phyloP scores from a whole-genome alignment of 2,888 invertebrate genomes.

The Lissocephala sabroskyi region DNA sequence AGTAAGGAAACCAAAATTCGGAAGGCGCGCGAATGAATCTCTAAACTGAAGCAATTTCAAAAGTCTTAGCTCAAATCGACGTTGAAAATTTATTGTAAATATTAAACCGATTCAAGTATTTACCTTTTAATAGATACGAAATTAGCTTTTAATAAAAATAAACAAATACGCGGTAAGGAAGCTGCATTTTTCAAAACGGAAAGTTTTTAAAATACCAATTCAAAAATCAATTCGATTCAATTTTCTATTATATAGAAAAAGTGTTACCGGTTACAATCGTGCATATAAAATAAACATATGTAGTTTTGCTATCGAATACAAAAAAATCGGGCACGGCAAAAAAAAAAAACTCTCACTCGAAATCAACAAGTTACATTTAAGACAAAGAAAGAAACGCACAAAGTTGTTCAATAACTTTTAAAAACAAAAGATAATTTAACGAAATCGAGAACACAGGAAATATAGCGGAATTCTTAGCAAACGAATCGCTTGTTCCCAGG shows the following conservation, averaged over 20 bases:
- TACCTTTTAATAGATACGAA: slow-evolving; percentile 16
- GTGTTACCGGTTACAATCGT: too few species aligned
- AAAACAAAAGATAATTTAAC: too few species aligned
- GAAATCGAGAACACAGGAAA: too few species aligned
- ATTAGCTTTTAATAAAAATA: neutral
- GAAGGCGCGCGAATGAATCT: slow-evolving; percentile 12
- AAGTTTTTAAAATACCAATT: slow-evolving; percentile 44
- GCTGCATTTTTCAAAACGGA: slow-evolving; percentile 28
- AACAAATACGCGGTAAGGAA: slow-evolving; percentile 4
- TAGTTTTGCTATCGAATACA: too few species aligned
- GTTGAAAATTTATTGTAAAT: slow-evolving; percentile 32
- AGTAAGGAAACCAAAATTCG: slow-evolving; percentile 9
- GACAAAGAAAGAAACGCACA: slow-evolving; percentile 20
- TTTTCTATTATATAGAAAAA: slow-evolving; percentile 60
- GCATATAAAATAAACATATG: slow-evolving; percentile 8
- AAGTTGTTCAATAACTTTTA: neutral
- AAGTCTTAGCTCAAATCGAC: slow-evolving; percentile 24
- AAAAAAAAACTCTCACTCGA: slow-evolving; percentile 9
- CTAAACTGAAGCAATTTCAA: slow-evolving; percentile 38
- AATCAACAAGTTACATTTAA: slow-evolving; percentile 33
- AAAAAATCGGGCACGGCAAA: slow-evolving; percentile 8
- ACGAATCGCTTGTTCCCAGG: too few species aligned
- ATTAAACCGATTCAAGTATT: slow-evolving; percentile 12
- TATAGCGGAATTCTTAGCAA: too few species aligned
- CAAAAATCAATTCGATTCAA: slow-evolving; percentile 26